Conservation (phyloP, 1,140 invertebrate species). For the Anastrepha ludens region DNA sequence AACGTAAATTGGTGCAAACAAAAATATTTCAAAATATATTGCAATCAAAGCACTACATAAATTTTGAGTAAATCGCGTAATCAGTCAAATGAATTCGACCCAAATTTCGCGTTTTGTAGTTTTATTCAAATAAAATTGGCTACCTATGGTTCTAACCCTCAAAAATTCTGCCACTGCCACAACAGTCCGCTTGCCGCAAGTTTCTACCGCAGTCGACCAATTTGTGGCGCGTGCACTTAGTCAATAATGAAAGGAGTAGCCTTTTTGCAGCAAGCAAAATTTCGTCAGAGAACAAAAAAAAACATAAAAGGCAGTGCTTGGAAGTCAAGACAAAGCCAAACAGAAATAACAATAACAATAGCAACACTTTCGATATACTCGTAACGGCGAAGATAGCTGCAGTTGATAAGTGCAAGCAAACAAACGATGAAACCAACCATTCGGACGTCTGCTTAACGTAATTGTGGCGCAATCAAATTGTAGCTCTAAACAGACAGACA, state of each 20-base stretch:
- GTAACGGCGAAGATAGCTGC: neutral
- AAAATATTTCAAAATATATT: too few relatives aligned
- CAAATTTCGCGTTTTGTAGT: constrained; percentile 2
- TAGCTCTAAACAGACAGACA: neutral
- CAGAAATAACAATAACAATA: neutral
- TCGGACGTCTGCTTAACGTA: constrained; percentile 52
- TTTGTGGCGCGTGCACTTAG: constrained; percentile 30
- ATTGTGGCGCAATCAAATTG: constrained; percentile 52
- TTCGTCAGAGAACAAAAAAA: neutral
- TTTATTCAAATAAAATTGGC: constrained; percentile 7
- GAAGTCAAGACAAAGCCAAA: neutral
- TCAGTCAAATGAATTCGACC: constrained; percentile 30
- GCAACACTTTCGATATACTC: neutral
- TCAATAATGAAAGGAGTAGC: neutral
- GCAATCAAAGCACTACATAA: neutral
- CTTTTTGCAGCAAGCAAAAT: neutral
- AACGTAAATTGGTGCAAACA: too few relatives aligned
- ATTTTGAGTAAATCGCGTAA: neutral
- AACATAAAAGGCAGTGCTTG: neutral
- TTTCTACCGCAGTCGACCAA: constrained; percentile 15
- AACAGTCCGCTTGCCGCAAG: neutral
- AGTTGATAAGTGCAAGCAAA: constrained; percentile 52
- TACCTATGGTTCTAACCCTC: too few relatives aligned
- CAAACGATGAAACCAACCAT: constrained; percentile 25
- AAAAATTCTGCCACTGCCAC: neutral